Evolutionary conservation across 2,797 vertebrate genomes (phyloP).

Genomic region (Artibeus lituratus): DNA sequence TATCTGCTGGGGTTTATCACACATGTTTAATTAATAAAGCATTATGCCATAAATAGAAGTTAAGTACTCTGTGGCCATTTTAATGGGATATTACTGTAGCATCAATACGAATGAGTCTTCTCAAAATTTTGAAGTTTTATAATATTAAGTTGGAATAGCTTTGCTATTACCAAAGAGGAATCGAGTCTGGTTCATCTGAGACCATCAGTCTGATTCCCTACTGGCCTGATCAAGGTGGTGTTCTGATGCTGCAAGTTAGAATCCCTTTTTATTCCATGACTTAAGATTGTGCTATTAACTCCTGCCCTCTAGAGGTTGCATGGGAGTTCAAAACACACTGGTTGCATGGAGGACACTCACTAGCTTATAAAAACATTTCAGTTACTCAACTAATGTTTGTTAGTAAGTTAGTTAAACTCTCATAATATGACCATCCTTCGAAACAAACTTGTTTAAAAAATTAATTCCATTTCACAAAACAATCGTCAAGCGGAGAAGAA

Average conservation of each 20-base stretch:
- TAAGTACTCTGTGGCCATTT: not conserved
- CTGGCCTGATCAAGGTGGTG: not conserved
- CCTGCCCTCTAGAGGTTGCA: not conserved
- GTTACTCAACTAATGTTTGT: not conserved
- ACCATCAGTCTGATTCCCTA: not conserved
- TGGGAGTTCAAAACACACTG: not conserved
- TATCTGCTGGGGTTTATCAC: not conserved
- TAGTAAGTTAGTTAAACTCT: constrained; percentile 13
- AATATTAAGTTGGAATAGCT: not conserved
- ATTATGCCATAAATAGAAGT: not conserved
- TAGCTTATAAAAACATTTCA: not conserved
- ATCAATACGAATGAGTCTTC: not conserved
- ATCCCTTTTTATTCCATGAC: not conserved
- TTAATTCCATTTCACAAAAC: constrained; percentile 9
- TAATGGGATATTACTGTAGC: not conserved
- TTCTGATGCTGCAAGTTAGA: not conserved
- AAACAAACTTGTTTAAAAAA: constrained; percentile 33
- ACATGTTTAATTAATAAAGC: not conserved
- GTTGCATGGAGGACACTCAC: not conserved
- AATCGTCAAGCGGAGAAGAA: not conserved
- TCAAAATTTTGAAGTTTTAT: not conserved
- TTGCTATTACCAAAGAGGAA: not conserved
- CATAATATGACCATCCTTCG: not conserved
- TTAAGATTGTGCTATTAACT: not conserved
- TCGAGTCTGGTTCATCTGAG: not conserved